Percentiles rank a stretch among this genome's conserved stretches.
Evolutionary conservation across 2,797 vertebrate species (phyloP).

Genomic region (Parambassis ranga): DNA sequence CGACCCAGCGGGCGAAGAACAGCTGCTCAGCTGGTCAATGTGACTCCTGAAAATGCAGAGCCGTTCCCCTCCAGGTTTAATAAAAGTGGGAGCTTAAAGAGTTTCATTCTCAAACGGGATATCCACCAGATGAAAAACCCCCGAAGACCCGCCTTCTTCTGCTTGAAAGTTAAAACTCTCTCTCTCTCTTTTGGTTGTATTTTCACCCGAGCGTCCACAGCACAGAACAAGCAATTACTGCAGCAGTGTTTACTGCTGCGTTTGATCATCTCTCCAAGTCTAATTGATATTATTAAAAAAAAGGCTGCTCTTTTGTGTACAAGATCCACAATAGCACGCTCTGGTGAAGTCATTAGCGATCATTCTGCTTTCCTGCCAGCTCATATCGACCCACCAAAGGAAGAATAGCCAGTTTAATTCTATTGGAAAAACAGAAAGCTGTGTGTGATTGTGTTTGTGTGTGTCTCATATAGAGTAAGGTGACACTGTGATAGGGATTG

Average conservation of each 20-base stretch:
- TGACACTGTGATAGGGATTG: background rate
- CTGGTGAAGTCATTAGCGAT: conserved; percentile 22
- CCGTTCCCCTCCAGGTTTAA: conserved; percentile 18
- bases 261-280: background rate
- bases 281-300: conserved; percentile 10
- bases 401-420: no score
- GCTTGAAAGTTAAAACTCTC: conserved; percentile 1
- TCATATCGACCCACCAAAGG: conserved; percentile 7
- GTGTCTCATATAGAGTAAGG: background rate
- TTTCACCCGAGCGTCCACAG: background rate
- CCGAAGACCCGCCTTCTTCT: background rate
- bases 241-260: background rate
- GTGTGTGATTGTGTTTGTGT: background rate
- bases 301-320: background rate
- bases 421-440: no score
- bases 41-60: background rate
- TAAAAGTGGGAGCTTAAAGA: conserved; percentile 10
- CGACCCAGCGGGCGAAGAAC: conserved; percentile 14
- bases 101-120: conserved; percentile 20
- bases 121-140: conserved; percentile 5
- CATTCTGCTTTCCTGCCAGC: conserved; percentile 17
- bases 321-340: conserved; percentile 23
- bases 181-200: background rate
- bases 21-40: conserved; percentile 40
- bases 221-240: background rate